Evolutionary conservation across 2,797 vertebrate species (phyloP).

Genomic region (Acridotheres tristis): DNA sequence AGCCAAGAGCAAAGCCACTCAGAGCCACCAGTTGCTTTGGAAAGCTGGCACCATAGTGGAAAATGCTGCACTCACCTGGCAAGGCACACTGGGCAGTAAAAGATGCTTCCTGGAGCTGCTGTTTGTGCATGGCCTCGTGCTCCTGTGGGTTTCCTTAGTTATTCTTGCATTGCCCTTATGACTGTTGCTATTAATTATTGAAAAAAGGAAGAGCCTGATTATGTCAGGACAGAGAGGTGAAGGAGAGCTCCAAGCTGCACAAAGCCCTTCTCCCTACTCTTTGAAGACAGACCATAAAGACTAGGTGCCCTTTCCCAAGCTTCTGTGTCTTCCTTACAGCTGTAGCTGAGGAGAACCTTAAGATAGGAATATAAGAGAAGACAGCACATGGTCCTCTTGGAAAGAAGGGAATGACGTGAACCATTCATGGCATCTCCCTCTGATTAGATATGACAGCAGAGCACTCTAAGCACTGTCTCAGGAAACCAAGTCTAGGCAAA

Average conservation of each 20-base stretch:
- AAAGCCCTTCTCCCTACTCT: background rate
- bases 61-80: background rate
- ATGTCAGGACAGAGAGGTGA: background rate
- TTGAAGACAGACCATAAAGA: background rate
- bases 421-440: background rate
- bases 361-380: background rate
- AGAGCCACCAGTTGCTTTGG: background rate
- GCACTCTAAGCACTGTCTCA: background rate
- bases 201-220: background rate
- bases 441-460: background rate
- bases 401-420: rapidly evolving
- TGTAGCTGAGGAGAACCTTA: background rate
- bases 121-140: background rate
- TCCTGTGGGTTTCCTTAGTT: rapidly evolving
- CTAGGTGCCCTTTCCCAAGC: background rate
- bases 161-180: background rate
- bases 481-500: background rate
- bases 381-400: background rate
- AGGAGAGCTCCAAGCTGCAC: background rate
- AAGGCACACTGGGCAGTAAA: background rate
- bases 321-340: background rate
- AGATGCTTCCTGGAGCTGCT: background rate
- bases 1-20: background rate
- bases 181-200: background rate
- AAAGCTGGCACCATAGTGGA: background rate